These are phyloP conservation scores for Oncorhynchus masou DNA, from an alignment of 2,113 vertebrate species.

Conservation along the genomic window DNA sequence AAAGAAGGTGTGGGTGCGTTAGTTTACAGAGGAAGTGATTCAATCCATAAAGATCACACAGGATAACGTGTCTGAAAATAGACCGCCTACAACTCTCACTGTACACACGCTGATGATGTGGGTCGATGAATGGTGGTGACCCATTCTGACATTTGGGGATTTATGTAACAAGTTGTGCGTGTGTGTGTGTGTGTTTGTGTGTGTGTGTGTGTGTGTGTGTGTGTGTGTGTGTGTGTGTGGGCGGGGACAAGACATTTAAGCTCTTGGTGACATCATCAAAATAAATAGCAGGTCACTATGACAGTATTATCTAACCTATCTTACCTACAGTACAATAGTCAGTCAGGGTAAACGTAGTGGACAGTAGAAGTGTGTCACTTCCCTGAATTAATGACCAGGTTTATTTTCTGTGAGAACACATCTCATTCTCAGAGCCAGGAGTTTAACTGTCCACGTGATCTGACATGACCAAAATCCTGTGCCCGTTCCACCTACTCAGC, in stretches of 20 bases:
- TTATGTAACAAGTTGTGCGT: neutral
- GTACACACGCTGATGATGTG: slow-evolving; percentile 36
- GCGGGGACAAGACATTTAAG: neutral
- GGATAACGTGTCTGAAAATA: slow-evolving; percentile 19
- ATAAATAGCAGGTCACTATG: neutral
- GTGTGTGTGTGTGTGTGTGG: neutral
- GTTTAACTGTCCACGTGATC: too few relatives aligned
- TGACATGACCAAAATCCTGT: too few relatives aligned
- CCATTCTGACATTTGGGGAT: slow-evolving; percentile 1
- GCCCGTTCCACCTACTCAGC: too few relatives aligned
- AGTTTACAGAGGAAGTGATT: neutral
- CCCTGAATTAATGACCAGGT: neutral
- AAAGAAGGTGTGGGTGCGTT: slow-evolving; percentile 18
- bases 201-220: neutral
- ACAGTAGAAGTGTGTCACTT: neutral
- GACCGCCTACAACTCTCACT: neutral
- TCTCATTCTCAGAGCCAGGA: too few relatives aligned
- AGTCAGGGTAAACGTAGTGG: neutral
- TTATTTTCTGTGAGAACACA: neutral
- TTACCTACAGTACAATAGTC: neutral
- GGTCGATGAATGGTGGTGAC: slow-evolving; percentile 19
- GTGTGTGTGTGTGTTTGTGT: slow-evolving; percentile 3
- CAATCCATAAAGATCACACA: slow-evolving; percentile 23
- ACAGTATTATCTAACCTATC: neutral
- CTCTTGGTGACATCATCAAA: neutral